Conservation (phyloP, 2,113 vertebrate genomes). For the Megaceryle torquata region DNA sequence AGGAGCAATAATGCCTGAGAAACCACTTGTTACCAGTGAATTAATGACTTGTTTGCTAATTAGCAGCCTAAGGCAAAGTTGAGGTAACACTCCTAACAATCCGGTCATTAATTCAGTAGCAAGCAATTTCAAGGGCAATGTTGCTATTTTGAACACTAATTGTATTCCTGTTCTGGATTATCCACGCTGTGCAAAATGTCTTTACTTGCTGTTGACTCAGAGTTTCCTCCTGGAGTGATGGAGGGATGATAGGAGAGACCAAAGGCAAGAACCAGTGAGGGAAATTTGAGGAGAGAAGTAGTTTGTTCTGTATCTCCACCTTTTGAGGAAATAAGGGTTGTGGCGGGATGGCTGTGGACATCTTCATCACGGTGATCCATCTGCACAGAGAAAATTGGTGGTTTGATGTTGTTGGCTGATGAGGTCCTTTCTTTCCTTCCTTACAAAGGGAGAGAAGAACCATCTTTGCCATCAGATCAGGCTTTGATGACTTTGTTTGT, state of each 20-base stretch:
- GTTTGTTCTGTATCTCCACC: background rate
- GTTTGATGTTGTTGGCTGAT: background rate
- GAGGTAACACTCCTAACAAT: constrained; percentile 43
- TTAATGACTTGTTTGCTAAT: constrained; percentile 72
- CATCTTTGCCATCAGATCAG: background rate
- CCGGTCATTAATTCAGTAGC: constrained; percentile 63
- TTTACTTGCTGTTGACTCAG: background rate
- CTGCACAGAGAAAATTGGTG: background rate
- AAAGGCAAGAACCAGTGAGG: background rate
- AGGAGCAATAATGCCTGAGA: constrained; percentile 53
- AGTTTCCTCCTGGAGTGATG: background rate
- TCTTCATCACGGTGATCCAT: background rate
- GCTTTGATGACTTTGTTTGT: background rate
- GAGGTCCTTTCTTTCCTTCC: background rate
- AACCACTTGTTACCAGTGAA: constrained; percentile 62
- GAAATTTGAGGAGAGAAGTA: background rate
- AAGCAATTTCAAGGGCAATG: constrained; percentile 54
- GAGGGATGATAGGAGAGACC: background rate
- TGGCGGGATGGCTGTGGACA: background rate
- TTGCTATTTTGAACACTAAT: constrained; percentile 64
- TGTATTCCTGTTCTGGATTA: constrained; percentile 29
- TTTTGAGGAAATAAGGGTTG: background rate
- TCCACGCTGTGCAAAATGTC: background rate
- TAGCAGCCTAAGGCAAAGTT: constrained; percentile 61
- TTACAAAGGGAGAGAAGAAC: background rate